Evolutionary conservation across 2,113 vertebrate genomes (phyloP).

Genomic region (Chloropsis hardwickii): DNA sequence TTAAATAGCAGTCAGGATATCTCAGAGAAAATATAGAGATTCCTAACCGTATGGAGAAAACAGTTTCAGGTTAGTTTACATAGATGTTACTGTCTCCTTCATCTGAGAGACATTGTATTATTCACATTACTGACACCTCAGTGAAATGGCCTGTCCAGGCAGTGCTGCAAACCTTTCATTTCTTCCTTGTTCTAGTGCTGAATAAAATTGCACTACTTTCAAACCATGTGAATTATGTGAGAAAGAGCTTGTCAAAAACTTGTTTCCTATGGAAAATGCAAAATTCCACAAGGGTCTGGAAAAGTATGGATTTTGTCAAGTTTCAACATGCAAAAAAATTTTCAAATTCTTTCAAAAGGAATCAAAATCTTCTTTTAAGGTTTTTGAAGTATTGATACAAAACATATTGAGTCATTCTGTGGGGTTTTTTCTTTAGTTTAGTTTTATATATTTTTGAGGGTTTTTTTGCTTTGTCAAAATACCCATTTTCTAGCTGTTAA

Average conservation of each 20-base stretch:
- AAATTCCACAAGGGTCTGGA: neutral
- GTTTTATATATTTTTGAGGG: neutral
- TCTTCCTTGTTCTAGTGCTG: neutral
- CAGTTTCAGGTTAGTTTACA: neutral
- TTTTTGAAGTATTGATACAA: neutral
- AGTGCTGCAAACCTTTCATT: neutral
- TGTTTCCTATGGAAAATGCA: neutral
- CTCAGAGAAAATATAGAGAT: neutral
- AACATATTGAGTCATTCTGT: neutral
- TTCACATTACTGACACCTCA: neutral
- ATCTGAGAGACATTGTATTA: neutral
- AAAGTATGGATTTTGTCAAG: neutral
- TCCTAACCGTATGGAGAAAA: neutral
- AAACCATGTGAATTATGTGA: fast-evolving
- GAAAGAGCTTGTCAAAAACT: neutral
- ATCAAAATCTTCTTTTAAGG: neutral
- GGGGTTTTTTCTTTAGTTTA: neutral
- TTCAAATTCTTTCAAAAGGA: neutral
- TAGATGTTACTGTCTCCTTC: neutral
- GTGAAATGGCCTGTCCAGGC: neutral
- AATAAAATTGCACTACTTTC: neutral
- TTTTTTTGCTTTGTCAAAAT: neutral
- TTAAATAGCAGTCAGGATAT: neutral
- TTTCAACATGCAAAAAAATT: neutral
- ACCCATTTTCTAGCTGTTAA: neutral